A percentile compares a stretch with the other conserved stretches of the same genome.
Conservation (phyloP, 2,888 invertebrate species). For the Hirtodrosophila alboralis region DNA sequence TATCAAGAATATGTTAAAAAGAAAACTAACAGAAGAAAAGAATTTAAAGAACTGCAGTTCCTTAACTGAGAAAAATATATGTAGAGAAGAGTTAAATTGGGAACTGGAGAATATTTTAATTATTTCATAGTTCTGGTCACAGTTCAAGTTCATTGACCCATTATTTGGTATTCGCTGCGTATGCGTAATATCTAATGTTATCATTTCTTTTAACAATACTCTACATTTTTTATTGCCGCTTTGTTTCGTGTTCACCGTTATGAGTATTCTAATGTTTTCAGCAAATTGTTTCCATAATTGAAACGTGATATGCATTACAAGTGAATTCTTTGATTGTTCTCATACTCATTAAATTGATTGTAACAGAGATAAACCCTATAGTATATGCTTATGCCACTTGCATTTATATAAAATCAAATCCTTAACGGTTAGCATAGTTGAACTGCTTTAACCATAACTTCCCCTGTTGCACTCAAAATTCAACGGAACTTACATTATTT, state of each 20-base stretch:
- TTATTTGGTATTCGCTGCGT: constrained; percentile 62
- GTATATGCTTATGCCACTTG: no score
- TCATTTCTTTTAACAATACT: constrained; percentile 54
- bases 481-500: constrained; percentile 61
- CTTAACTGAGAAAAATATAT: not conserved
- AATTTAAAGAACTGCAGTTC: constrained; percentile 10
- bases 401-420: constrained; percentile 25
- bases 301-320: constrained; percentile 63
- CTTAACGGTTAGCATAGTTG: constrained; percentile 19
- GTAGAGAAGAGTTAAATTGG: no score
- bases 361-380: not conserved
- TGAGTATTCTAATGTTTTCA: constrained; percentile 32
- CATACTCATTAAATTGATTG: constrained; percentile 5
- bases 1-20: constrained; percentile 35
- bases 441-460: not conserved
- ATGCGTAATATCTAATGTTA: constrained; percentile 46
- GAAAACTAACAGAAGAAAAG: not conserved
- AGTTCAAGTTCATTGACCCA: constrained; percentile 60
- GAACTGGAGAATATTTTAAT: not conserved
- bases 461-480: constrained; percentile 6
- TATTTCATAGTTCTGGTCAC: constrained; percentile 1
- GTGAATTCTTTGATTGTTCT: not conserved
- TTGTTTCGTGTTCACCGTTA: constrained; percentile 65
- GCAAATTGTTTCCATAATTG: constrained; percentile 72
- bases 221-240: constrained; percentile 62